These are phyloP conservation scores for Xerus rutilus DNA, from an alignment of 2,797 vertebrate genomes.

Conservation along the genomic window DNA sequence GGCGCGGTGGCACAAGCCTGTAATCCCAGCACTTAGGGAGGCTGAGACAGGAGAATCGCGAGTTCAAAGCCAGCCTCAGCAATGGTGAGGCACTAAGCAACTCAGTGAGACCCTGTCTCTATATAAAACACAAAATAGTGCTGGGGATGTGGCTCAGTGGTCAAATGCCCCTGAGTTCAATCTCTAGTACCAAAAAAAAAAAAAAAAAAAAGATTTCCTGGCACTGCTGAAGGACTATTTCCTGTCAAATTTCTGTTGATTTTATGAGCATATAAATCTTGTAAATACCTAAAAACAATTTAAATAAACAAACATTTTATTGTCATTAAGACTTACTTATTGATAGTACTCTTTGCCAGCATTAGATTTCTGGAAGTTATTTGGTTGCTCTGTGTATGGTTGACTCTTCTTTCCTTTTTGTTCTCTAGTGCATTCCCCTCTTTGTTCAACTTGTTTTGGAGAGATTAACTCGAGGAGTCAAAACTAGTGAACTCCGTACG, in stretches of 20 bases:
- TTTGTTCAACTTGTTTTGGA: constrained; percentile 97
- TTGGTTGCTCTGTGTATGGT: background rate
- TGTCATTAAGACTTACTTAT: background rate
- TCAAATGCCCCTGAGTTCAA: too few relatives aligned
- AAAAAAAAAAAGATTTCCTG: background rate
- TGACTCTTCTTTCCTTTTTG: background rate
- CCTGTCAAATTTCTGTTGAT: background rate
- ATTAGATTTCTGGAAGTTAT: background rate
- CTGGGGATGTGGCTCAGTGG: too few relatives aligned
- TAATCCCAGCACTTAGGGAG: too few relatives aligned
- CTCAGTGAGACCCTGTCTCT: too few relatives aligned
- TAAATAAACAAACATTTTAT: background rate
- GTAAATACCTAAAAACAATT: background rate
- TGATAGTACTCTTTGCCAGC: background rate
- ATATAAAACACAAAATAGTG: too few relatives aligned
- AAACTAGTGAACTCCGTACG: constrained; percentile 96
- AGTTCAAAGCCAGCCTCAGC: too few relatives aligned
- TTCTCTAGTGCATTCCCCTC: constrained; percentile 94
- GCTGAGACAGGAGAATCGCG: too few relatives aligned
- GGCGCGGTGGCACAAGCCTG: too few relatives aligned
- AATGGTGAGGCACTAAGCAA: too few relatives aligned
- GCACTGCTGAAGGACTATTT: background rate
- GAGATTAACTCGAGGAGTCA: constrained; percentile 95
- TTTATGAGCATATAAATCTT: background rate
- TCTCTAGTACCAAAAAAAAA: too few relatives aligned